Conservation (phyloP, 2,113 vertebrate genomes). For the Phodopus roborovskii region DNA sequence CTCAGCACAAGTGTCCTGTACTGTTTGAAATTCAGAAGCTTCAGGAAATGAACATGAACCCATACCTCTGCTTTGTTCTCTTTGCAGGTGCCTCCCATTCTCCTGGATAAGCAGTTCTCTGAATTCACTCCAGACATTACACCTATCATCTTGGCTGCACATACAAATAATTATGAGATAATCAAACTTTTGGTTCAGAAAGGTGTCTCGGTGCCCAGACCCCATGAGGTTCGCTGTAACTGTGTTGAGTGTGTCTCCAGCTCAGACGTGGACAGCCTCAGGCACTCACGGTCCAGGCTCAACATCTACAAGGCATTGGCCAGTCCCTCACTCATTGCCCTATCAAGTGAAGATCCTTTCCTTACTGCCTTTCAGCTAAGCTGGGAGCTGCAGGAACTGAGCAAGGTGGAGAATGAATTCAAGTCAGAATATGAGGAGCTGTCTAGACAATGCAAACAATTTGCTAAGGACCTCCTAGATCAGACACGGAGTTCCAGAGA, state of each 20-base stretch:
- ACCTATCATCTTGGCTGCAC: constrained; percentile 97
- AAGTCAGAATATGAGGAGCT: constrained; percentile 97
- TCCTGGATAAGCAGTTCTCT: constrained; percentile 96
- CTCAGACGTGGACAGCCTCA: constrained; percentile 95
- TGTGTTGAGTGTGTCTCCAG: constrained; percentile 95
- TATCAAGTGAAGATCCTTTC: constrained; percentile 98
- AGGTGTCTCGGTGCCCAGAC: constrained; percentile 96
- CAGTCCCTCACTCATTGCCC: constrained; percentile 94
- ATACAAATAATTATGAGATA: constrained; percentile 99
- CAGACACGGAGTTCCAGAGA: constrained; percentile 98
- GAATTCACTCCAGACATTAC: constrained; percentile 99
- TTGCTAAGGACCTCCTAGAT: constrained; percentile 97
- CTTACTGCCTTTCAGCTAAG: constrained; percentile 97
- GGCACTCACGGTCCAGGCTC: constrained; percentile 95
- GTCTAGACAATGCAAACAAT: constrained; percentile 93
- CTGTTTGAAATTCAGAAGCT: background rate
- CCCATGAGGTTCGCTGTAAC: constrained; percentile 96
- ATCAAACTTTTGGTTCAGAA: constrained; percentile 97
- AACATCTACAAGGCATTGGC: constrained; percentile 97
- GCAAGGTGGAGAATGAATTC: constrained; percentile 98
- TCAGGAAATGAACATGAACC: background rate
- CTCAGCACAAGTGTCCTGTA: background rate
- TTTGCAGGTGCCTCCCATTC: constrained; percentile 93
- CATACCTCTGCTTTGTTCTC: constrained; percentile 55
- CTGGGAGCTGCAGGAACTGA: constrained; percentile 97